A percentile compares a stretch with the other conserved stretches of the same genome.
Evolutionary conservation across 2,113 vertebrate species (phyloP).

Genomic region (Carassius gibelio): DNA sequence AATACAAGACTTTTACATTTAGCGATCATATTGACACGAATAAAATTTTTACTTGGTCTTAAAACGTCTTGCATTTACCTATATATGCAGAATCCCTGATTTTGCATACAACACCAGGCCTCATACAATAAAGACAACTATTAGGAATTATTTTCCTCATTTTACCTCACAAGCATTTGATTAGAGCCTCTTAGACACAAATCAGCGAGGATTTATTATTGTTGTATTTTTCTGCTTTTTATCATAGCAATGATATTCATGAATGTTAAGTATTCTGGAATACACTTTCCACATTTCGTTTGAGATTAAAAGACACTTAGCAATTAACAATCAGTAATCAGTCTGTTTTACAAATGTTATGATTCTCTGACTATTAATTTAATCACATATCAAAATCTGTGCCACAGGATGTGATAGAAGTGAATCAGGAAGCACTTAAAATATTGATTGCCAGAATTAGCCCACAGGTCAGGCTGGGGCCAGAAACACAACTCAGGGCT

Average conservation of each 20-base stretch:
- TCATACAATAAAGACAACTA: neutral
- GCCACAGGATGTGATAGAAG: conserved; percentile 58
- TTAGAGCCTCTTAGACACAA: neutral
- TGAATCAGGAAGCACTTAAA: conserved; percentile 60
- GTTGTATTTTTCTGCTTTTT: neutral
- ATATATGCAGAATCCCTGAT: too few relatives aligned
- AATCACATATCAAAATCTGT: conserved; percentile 55
- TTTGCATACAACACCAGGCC: too few relatives aligned
- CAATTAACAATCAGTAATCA: conserved; percentile 61
- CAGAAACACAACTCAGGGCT: conserved; percentile 58
- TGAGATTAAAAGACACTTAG: conserved; percentile 42
- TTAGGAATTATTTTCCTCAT: neutral
- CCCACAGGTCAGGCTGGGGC: conserved; percentile 52
- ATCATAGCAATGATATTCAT: conserved; percentile 7
- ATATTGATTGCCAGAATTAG: conserved; percentile 64
- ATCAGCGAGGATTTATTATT: conserved; percentile 23
- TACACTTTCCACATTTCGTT: conserved; percentile 15
- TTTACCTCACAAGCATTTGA: neutral
- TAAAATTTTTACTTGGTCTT: too few relatives aligned
- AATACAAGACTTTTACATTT: too few relatives aligned
- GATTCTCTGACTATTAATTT: conserved; percentile 54
- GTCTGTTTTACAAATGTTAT: conserved; percentile 49
- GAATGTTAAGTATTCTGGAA: conserved; percentile 8
- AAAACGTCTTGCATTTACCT: too few relatives aligned
- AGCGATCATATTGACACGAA: too few relatives aligned